phyloP scores from a whole-genome alignment of 92 coral and sea anemone genomes.

The Montipora capitata region DNA sequence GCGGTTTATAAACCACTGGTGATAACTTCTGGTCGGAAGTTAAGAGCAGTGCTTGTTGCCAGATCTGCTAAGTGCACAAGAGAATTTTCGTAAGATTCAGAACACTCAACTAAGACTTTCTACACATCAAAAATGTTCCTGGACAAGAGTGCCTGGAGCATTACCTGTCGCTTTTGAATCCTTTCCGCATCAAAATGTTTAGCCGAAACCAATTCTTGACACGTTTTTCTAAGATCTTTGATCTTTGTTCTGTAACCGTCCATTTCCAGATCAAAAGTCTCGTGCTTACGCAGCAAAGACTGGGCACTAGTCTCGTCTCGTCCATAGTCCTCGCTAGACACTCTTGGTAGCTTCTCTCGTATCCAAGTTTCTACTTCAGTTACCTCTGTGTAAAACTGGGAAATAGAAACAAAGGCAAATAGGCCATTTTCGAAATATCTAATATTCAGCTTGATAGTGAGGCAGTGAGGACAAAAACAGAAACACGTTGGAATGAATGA shows the following conservation, averaged over 20 bases:
- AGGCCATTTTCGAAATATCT: no score
- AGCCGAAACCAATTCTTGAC: constrained; percentile 70
- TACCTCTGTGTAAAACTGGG: constrained; percentile 91
- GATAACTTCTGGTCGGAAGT: no score
- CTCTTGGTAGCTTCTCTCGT: constrained; percentile 88
- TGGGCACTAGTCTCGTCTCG: constrained; percentile 95
- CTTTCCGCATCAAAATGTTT: constrained; percentile 80
- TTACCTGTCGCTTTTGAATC: constrained; percentile 84
- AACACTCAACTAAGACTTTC: no score
- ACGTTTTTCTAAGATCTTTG: constrained; percentile 67
- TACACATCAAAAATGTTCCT: background rate
- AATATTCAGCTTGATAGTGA: background rate
- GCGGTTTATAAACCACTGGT: no score
- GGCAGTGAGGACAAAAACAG: background rate
- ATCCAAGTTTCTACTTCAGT: constrained; percentile 94
- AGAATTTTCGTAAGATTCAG: no score
- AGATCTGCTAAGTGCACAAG: no score
- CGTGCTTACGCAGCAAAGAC: constrained; percentile 90
- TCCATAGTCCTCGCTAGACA: constrained; percentile 93
- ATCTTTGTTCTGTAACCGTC: constrained; percentile 80
- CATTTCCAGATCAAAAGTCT: constrained; percentile 88
- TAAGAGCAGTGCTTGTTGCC: no score
- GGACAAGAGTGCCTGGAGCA: background rate
- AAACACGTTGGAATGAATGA: no score
- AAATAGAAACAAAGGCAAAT: background rate